phyloP scores from a whole-genome alignment of 64 coral and sea anemone genomes.

The Cladopsammia gracilis region DNA sequence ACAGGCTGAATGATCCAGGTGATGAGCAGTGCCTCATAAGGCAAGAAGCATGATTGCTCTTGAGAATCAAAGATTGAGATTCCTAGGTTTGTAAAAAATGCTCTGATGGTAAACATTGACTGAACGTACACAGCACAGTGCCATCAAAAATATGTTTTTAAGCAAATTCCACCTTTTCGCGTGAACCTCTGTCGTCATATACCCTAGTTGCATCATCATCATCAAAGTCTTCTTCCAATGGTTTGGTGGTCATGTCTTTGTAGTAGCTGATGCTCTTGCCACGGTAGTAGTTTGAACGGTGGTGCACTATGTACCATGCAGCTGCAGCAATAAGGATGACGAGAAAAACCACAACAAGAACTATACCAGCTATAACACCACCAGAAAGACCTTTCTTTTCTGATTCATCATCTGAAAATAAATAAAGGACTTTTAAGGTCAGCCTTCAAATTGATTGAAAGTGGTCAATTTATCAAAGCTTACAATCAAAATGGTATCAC shows the following conservation, averaged over 20 bases:
- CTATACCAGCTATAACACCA: constrained; percentile 39
- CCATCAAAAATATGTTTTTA: constrained; percentile 9
- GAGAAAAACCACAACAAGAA: background rate
- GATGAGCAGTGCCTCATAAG: too few relatives aligned
- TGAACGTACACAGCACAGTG: background rate
- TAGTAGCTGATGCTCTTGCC: constrained; percentile 65
- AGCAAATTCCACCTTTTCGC: constrained; percentile 76
- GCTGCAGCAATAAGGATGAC: background rate
- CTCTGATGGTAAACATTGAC: background rate
- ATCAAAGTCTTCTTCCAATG: constrained; percentile 78
- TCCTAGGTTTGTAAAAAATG: background rate
- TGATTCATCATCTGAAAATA: background rate
- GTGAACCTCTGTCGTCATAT: constrained; percentile 59
- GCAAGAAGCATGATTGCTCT: too few relatives aligned
- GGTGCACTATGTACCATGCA: constrained; percentile 3
- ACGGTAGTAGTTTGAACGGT: constrained; percentile 20
- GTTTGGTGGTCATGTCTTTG: constrained; percentile 72
- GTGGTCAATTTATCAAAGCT: too few relatives aligned
- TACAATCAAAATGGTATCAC: too few relatives aligned
- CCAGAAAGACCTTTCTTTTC: constrained; percentile 1
- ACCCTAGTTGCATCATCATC: constrained; percentile 55
- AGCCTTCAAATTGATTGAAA: too few relatives aligned
- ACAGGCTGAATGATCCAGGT: too few relatives aligned
- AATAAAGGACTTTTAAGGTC: background rate
- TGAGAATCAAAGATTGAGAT: too few relatives aligned